Percentiles rank a stretch among this genome's conserved stretches.
Evolutionary conservation across 2,113 vertebrate genomes (phyloP).

Genomic region (Crotalus helleri): DNA sequence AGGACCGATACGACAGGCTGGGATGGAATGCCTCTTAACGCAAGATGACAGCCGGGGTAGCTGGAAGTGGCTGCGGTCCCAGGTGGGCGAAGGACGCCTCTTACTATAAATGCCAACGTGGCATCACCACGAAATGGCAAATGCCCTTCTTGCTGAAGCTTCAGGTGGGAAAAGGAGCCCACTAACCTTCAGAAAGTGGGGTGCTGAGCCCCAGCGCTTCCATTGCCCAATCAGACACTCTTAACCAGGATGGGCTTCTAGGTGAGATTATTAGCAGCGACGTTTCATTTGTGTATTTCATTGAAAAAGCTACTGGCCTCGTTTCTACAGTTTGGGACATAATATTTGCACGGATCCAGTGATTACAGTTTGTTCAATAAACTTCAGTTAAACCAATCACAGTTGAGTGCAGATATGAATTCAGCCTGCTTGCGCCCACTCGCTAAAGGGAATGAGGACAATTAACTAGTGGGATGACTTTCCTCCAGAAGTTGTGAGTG

Average conservation of each 20-base stretch:
- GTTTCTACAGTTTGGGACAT: not conserved
- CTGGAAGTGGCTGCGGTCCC: slow-evolving; percentile 16
- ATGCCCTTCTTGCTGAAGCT: rapidly evolving
- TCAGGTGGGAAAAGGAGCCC: not conserved
- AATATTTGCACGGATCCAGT: not conserved
- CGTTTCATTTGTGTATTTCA: not conserved
- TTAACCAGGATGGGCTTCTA: not conserved
- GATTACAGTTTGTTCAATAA: not conserved
- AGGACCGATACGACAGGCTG: slow-evolving; percentile 62
- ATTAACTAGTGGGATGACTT: not conserved
- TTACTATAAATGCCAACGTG: rapidly evolving
- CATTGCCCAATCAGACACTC: not conserved
- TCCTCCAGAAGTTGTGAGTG: not conserved
- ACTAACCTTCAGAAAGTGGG: not conserved
- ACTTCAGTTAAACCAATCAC: not conserved
- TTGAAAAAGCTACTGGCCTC: not conserved
- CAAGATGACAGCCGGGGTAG: slow-evolving; percentile 53
- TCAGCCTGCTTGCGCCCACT: not conserved
- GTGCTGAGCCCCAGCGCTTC: not conserved
- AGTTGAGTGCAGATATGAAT: not conserved
- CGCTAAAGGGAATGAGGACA: not conserved
- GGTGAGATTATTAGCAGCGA: not conserved
- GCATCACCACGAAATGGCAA: rapidly evolving
- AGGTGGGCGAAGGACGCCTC: not conserved
- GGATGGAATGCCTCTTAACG: slow-evolving; percentile 67